phyloP scores from a whole-genome alignment of 2,113 vertebrate genomes.

The Campylomormyrus numenius region DNA sequence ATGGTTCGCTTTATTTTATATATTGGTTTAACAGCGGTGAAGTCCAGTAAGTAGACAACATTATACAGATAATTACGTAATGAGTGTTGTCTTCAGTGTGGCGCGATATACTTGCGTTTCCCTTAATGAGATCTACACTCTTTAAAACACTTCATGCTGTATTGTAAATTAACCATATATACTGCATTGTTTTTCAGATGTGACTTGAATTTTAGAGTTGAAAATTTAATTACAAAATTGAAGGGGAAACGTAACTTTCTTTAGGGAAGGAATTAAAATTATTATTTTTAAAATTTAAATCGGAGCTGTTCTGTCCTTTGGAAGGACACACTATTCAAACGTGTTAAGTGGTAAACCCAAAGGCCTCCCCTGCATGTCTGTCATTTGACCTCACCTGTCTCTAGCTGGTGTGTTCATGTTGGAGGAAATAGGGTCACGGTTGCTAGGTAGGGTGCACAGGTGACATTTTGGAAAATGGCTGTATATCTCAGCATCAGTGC shows the following conservation, averaged over 20 bases:
- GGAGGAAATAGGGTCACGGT: neutral
- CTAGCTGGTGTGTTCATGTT: neutral
- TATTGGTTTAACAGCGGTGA: neutral
- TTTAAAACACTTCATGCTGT: neutral
- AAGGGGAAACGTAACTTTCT: neutral
- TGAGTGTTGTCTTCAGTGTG: neutral
- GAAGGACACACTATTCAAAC: neutral
- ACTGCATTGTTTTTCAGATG: neutral
- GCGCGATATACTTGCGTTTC: neutral
- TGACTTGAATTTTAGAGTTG: neutral
- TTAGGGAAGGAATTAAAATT: neutral
- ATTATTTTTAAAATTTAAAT: neutral
- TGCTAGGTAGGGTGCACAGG: neutral
- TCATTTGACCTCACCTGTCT: neutral
- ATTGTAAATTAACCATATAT: neutral
- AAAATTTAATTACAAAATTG: neutral
- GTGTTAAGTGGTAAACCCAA: neutral
- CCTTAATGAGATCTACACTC: neutral
- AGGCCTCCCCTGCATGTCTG: neutral
- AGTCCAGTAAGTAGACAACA: neutral
- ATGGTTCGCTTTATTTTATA: neutral
- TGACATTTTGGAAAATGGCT: neutral
- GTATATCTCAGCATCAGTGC: neutral
- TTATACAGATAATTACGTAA: neutral
- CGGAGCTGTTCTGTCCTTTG: neutral